Conservation (phyloP, 2,888 invertebrate genomes). For the Campoletis raptor region DNA sequence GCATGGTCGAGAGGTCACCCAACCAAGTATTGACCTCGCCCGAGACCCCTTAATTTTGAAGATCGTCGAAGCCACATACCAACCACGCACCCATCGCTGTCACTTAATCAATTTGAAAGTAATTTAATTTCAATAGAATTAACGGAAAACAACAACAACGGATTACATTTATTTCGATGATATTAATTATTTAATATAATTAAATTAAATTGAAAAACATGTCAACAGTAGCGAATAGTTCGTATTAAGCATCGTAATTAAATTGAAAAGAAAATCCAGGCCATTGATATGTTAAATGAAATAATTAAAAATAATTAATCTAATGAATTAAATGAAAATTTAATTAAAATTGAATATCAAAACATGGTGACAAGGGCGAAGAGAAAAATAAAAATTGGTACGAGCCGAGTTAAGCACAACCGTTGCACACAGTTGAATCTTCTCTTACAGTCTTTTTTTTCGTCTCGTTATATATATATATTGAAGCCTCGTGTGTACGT, state of each 20-base stretch:
- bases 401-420: neutral
- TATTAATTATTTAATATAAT: neutral
- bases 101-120: neutral
- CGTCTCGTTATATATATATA: constrained; percentile 25
- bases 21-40: neutral
- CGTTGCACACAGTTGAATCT: constrained; percentile 51
- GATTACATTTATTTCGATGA: neutral
- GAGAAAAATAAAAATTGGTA: constrained; percentile 74
- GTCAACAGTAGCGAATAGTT: neutral
- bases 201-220: neutral
- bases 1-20: neutral
- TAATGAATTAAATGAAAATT: neutral
- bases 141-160: neutral
- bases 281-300: neutral
- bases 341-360: neutral
- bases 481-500: constrained; percentile 11
- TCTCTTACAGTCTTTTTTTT: constrained; percentile 37
- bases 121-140: neutral
- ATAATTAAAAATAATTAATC: neutral
- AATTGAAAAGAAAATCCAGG: neutral
- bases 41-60: neutral
- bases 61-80: neutral
- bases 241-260: neutral
- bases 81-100: neutral
- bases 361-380: constrained; percentile 1